A percentile compares a stretch with the other conserved stretches of the same genome.
Evolutionary conservation across 2,797 vertebrate species (phyloP).

Genomic region (Toxotes lorentzi): DNA sequence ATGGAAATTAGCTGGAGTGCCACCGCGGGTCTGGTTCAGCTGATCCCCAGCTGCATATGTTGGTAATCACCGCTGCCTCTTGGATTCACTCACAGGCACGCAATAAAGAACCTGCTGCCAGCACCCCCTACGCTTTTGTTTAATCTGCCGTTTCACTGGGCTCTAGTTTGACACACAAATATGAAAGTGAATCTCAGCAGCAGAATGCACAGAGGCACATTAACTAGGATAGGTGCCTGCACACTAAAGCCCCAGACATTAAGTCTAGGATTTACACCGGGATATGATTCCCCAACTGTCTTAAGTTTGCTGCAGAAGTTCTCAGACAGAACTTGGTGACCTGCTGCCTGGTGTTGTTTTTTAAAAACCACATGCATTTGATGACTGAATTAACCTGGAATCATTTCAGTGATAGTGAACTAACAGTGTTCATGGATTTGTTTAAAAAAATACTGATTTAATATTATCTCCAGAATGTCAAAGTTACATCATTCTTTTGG

Average conservation of each 20-base stretch:
- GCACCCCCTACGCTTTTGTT: conserved; percentile 77
- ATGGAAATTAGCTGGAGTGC: conserved; percentile 79
- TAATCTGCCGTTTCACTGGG: conserved; percentile 82
- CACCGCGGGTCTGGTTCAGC: conserved; percentile 72
- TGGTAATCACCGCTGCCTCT: conserved; percentile 82
- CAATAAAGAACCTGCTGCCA: conserved; percentile 82
- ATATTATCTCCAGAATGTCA: conserved; percentile 10
- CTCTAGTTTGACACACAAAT: conserved; percentile 74
- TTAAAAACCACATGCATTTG: conserved; percentile 17
- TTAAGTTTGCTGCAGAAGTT: conserved; percentile 65
- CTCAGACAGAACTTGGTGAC: conserved; percentile 55
- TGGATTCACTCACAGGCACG: conserved; percentile 84
- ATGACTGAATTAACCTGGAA: conserved; percentile 10
- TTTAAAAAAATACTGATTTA: neutral
- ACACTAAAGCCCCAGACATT: conserved; percentile 70
- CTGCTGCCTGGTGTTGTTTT: conserved; percentile 40
- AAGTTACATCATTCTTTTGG: neutral
- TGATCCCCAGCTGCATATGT: conserved; percentile 83
- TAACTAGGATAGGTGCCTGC: conserved; percentile 69
- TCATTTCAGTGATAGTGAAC: conserved; percentile 22
- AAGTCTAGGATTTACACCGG: conserved; percentile 71
- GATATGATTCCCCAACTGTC: conserved; percentile 65
- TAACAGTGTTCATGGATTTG: neutral
- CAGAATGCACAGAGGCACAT: conserved; percentile 76
- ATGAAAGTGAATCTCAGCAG: conserved; percentile 73